Base-by-base conservation (phyloP, 2,888 invertebrate genomes). In the Galeopsomyia nigrocyanea region DNA sequence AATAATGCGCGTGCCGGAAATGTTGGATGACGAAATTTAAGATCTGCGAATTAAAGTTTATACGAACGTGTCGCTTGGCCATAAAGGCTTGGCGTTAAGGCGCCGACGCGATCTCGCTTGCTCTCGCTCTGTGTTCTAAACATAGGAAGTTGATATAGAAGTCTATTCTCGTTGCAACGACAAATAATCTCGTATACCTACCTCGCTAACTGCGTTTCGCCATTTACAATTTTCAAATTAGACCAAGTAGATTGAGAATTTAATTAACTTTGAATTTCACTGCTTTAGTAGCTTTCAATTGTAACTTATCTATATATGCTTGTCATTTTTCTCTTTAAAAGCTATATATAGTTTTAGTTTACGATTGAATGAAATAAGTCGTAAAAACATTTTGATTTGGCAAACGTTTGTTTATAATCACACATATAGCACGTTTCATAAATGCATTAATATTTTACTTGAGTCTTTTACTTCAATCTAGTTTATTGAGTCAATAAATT, bases 111-210 rank as follows among this genome's bases (percentile, higher is more conserved):
- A 73, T 68, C 64, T 49, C 61, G n/a, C 53, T 53, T 14, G n/a
- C 17, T 17, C 19, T 17, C 53, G 17, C 10, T 17, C 17, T 53
- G 16, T 17, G 66, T 76, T 79, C 82, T 80, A 83, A 82, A 82
- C 83, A 82, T 83, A 83, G 83, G 82, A 83, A 83, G 82, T 83
- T 83, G 83, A 83, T 83, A 82, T 81, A 81, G 81, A 80, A 82
- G 80, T 83, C 83, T 83, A 83, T 83, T 83, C 79, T 82, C 77
- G 75, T 75, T 75, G 83, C 78, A n/a, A 79, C 78, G 78, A 77
- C 80, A 83, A 83, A 83, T 83, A 83, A 82, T 82, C 79, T 71
- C 64, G 78, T 75, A 76, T 68, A 70, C 61, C 66, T 49, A 21
- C 50, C 22, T 53, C 21, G 22, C 39, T 26, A 26, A 39, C 39